Percentiles rank a stretch among this genome's conserved stretches.
phyloP scores from a whole-genome alignment of 1,140 invertebrate species.

The Listronotus bonariensis region DNA sequence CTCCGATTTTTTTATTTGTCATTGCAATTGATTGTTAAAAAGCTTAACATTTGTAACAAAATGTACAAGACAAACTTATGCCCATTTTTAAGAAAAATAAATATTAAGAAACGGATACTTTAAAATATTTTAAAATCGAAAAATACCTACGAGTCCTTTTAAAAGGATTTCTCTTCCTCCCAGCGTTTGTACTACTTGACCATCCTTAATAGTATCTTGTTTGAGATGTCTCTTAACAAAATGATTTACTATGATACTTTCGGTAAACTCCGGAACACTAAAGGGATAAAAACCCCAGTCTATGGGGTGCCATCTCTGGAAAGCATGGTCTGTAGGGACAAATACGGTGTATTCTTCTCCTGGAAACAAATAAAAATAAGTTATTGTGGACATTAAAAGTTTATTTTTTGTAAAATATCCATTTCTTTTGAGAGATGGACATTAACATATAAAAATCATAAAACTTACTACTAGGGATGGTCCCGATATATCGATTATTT shows the following conservation, averaged over 20 bases:
- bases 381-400: too few relatives aligned
- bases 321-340: slow-evolving; percentile 67
- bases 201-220: slow-evolving; percentile 61
- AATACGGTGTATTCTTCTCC: slow-evolving; percentile 66
- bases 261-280: slow-evolving; percentile 67
- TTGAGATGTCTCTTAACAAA: slow-evolving; percentile 64
- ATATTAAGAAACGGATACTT: too few relatives aligned
- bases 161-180: slow-evolving; percentile 62
- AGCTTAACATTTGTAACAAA: too few relatives aligned
- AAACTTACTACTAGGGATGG: too few relatives aligned
- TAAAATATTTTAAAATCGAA: slow-evolving; percentile 14
- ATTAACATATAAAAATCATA: too few relatives aligned
- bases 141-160: slow-evolving; percentile 60
- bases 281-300: slow-evolving; percentile 74
- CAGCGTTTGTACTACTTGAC: slow-evolving; percentile 60
- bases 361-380: slow-evolving; percentile 45
- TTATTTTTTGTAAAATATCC: too few relatives aligned
- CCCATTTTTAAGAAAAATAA: too few relatives aligned
- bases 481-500: too few relatives aligned
- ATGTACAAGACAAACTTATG: too few relatives aligned
- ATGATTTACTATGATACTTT: slow-evolving; percentile 65
- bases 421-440: too few relatives aligned
- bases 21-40: too few relatives aligned
- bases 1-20: too few relatives aligned
- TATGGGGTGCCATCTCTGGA: slow-evolving; percentile 69